Evolutionary conservation across 2,797 vertebrate species (phyloP), one percentile per base, ranked within the genome.

Genomic region (Pseudochirops corinnae): DNA sequence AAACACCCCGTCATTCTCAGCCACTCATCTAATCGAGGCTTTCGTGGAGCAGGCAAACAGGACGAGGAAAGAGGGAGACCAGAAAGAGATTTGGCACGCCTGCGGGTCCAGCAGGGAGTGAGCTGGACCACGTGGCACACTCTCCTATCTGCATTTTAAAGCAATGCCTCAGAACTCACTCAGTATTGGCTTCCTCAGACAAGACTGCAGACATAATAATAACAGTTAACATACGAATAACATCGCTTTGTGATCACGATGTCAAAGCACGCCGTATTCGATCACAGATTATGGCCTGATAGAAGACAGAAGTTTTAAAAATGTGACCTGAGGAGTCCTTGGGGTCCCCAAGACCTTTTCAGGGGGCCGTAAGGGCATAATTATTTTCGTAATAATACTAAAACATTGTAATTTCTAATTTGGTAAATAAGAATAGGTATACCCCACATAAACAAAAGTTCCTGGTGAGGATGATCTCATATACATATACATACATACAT

Each of bases 1-100:
- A 98, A 99, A 98, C 98, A 98, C 96, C 96, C 98, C 56, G 97
- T 99, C 98, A 98, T 96, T 98, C 98, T 98, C 96, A 97, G 95
- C 94, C 98, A 97, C 98, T 98, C 98, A 98, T 98, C 98, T 98
- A 98, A 98, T 98, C 91, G 95, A 97, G 97, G 98, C 97, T 98
- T 98, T 96, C 96, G 96, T 96, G 96, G 96, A 98, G 98, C 82
- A 96, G 97, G 95, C 97, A 98, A 97, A 97, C 97, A 97, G 97
- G 97, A 93, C 96, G 91, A 94, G 94, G 94, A 91, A 94, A 97
- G 95, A 96, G 96, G 94, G 95, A 97, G 90, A 96, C 97, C 96
- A 98, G 98, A 98, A 98, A 98, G 98, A 98, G 98, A 98, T 97
- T 53, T 94, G 94, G 92, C 74, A 53, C 3, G 28, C 0, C 3